Percentiles rank a stretch among this genome's conserved stretches.
Conservation (phyloP, 2,113 vertebrate species). For the Myrmecobius fasciatus region DNA sequence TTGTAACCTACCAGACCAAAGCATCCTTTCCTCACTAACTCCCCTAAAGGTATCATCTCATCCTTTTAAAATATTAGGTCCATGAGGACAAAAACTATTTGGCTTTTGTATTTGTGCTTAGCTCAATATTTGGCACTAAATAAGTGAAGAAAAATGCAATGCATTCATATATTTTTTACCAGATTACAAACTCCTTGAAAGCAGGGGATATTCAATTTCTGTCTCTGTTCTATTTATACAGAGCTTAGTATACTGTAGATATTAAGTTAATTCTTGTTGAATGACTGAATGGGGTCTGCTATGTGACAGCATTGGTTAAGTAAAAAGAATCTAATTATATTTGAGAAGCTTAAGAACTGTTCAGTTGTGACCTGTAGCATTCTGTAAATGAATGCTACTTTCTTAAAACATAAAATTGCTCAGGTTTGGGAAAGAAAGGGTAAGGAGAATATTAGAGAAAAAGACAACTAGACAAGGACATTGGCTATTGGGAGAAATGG, state of each 20-base stretch:
- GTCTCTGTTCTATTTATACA: not conserved
- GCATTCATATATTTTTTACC: not conserved
- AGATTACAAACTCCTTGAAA: not conserved
- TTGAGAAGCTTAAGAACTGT: not conserved
- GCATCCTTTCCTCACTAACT: not conserved
- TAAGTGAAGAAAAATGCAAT: not conserved
- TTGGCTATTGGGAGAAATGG: not conserved
- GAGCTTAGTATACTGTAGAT: not conserved
- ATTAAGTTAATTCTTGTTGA: not conserved
- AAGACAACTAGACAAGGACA: not conserved
- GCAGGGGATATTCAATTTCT: not conserved
- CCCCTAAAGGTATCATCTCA: not conserved
- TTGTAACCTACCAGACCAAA: not conserved
- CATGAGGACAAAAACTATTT: not conserved
- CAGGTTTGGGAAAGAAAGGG: not conserved
- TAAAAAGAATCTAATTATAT: not conserved
- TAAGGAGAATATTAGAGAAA: not conserved
- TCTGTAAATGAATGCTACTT: not conserved
- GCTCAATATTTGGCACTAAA: not conserved
- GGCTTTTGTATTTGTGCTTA: not conserved
- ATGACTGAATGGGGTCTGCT: not conserved
- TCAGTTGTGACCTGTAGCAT: not conserved
- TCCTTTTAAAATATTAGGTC: not conserved
- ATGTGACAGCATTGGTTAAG: not conserved
- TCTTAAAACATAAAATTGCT: not conserved